These are phyloP conservation scores for Drosophila mimetica DNA, from an alignment of 2,888 invertebrate genomes.

Conservation along the genomic window DNA sequence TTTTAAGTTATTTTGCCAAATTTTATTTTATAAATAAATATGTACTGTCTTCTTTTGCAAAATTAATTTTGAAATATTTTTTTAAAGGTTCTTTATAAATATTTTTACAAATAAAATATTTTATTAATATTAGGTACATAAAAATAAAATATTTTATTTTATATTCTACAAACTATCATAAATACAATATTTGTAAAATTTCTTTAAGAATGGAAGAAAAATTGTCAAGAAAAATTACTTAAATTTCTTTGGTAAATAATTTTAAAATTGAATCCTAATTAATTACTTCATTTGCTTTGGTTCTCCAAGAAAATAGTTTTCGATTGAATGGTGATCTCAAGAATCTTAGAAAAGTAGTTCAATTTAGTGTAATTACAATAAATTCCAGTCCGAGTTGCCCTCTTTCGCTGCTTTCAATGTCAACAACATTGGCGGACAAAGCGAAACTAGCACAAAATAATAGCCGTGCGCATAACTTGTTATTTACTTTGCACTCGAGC, in stretches of 20 bases:
- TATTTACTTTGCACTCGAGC: conserved; percentile 35
- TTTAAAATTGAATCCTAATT: no score
- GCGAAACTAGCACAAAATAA: conserved; percentile 47
- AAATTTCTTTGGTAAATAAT: no score
- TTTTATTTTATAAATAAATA: no score
- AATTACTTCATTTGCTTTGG: no score
- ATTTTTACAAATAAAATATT: neutral
- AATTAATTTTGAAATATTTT: neutral
- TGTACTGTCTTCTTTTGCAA: neutral
- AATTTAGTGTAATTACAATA: neutral
- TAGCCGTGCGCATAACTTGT: conserved; percentile 15
- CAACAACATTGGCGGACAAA: conserved; percentile 37
- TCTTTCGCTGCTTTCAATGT: conserved; percentile 48
- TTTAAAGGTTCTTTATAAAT: neutral
- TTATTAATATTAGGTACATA: no score
- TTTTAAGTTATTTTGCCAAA: no score
- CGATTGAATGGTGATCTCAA: no score
- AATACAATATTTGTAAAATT: neutral
- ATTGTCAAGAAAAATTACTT: no score
- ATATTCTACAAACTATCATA: no score
- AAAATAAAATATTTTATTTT: no score
- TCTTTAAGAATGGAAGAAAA: no score
- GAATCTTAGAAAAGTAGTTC: neutral
- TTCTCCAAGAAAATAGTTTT: neutral
- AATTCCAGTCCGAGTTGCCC: neutral